Conservation (phyloP, 2,113 vertebrate species). For the Neodon shergylaensis region DNA sequence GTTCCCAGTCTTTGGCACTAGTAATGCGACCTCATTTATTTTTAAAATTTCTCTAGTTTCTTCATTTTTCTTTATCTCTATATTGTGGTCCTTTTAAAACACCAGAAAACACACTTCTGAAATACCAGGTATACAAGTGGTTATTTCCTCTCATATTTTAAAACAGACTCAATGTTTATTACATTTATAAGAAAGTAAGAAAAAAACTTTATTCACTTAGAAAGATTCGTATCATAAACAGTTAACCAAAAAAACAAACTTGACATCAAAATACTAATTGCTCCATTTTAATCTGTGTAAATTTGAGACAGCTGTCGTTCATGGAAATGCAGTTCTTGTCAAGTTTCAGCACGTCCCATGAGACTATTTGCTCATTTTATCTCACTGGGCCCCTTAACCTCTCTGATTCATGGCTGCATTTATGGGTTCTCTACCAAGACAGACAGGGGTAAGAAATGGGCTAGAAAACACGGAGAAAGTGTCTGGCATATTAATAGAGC, state of each 20-base stretch:
- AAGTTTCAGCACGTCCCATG: not conserved
- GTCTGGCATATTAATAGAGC: not conserved
- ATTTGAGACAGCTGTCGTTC: not conserved
- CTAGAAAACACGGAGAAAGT: too few relatives aligned
- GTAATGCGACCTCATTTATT: not conserved
- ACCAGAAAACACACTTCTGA: not conserved
- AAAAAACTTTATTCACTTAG: not conserved
- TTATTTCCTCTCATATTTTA: not conserved
- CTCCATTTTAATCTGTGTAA: not conserved
- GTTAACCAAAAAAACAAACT: not conserved
- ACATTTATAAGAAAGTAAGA: not conserved
- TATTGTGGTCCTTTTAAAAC: not conserved
- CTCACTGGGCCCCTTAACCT: not conserved
- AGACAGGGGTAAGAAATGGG: not conserved
- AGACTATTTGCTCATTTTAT: accelerated
- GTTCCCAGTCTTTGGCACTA: not conserved
- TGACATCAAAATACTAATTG: not conserved
- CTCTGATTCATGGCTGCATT: not conserved
- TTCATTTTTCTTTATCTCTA: not conserved
- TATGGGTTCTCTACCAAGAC: not conserved
- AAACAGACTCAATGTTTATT: not conserved
- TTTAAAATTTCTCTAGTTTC: not conserved
- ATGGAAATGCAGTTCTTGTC: not conserved
- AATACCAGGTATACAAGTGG: not conserved
- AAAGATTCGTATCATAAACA: not conserved